Conservation (phyloP, 2,113 vertebrate species). For the Platichthys stellatus region DNA sequence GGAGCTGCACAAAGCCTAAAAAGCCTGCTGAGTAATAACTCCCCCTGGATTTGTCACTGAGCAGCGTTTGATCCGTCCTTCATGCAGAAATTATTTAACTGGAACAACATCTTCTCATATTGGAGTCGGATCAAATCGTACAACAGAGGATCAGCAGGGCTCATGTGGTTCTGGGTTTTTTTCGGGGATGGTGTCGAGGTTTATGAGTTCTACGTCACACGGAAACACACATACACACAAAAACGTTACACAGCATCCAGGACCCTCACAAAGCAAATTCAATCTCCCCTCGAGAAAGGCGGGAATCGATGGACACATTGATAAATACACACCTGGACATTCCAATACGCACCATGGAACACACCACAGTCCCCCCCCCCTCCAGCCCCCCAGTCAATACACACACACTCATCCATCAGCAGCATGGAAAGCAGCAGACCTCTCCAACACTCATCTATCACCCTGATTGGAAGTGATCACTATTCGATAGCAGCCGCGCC, state of each 20-base stretch:
- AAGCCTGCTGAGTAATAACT: slow-evolving; percentile 12
- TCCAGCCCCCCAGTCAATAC: slow-evolving; percentile 28
- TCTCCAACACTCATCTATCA: slow-evolving; percentile 68
- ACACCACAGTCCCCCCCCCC: neutral
- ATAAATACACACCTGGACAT: slow-evolving; percentile 66
- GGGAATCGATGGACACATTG: slow-evolving; percentile 50
- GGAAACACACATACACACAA: neutral
- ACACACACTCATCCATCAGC: slow-evolving; percentile 61
- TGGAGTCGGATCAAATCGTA: slow-evolving; percentile 5
- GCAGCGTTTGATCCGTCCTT: slow-evolving; percentile 10
- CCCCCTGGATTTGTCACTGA: slow-evolving; percentile 7
- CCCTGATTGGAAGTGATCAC: slow-evolving; percentile 70
- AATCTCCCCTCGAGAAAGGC: slow-evolving; percentile 18
- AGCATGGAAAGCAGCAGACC: slow-evolving; percentile 51
- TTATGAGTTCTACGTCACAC: slow-evolving; percentile 9
- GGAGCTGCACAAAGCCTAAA: neutral
- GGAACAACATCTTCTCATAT: neutral
- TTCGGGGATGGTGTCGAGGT: neutral
- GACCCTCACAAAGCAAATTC: slow-evolving; percentile 31
- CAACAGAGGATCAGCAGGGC: slow-evolving; percentile 14
- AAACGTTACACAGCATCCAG: neutral
- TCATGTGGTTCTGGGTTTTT: slow-evolving; percentile 14
- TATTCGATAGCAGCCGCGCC: slow-evolving; percentile 51
- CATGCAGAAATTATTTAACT: slow-evolving; percentile 8
- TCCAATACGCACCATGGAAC: slow-evolving; percentile 46